Base-by-base conservation (phyloP, 2,888 invertebrate genomes). In the Buathra laborator region DNA sequence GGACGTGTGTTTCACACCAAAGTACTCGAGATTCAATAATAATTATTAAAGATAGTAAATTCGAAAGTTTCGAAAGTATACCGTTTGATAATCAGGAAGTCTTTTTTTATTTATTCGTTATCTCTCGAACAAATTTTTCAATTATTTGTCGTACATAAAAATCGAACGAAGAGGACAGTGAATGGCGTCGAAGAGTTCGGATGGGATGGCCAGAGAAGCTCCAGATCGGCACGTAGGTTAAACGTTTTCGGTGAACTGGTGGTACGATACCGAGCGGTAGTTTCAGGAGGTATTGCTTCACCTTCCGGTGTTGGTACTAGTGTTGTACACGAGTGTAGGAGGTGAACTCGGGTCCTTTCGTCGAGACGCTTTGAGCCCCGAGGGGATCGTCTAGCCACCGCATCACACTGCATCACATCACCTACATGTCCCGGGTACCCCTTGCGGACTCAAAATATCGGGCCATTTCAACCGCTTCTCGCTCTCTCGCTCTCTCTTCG, bases 311-410 rank as follows among this genome's bases (percentile, higher is more conserved):
- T 19, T 7, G 19, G 53, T 19, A 16, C 53, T 19, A 0, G 3
- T 3, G 53, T 16, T 10, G 10, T 53, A 19, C 19, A 53, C 19
- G 9, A 19, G 53, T 53, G 16, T 19, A 6, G 53, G 53, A 19
- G 3, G 71, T 10, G 56, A 43, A n/a, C 44, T 56, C 24, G 44
- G 19, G 59, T 74, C 59, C 56, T 59, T 74, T 74, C 72, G 56
- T 56, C 59, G 72, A 72, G 72, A 72, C 74, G 59, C 46, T 74
- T 74, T 59, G 74, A 24, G 74, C 62, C 74, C 56, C 74, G 74
- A 62, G 74, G 74, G 74, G 12, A 74, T 74, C 74, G 74, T 74
- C 74, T 59, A 59, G 59, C 62, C 44, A 74, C 32, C 74, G 74
- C 59, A 56, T 16, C 19, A 24, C 72, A 32, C 51, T 59, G 72